Percentiles rank a stretch among this genome's conserved stretches.
Evolutionary conservation across 2,113 vertebrate genomes (phyloP).

Genomic region (Stegostoma tigrinum): DNA sequence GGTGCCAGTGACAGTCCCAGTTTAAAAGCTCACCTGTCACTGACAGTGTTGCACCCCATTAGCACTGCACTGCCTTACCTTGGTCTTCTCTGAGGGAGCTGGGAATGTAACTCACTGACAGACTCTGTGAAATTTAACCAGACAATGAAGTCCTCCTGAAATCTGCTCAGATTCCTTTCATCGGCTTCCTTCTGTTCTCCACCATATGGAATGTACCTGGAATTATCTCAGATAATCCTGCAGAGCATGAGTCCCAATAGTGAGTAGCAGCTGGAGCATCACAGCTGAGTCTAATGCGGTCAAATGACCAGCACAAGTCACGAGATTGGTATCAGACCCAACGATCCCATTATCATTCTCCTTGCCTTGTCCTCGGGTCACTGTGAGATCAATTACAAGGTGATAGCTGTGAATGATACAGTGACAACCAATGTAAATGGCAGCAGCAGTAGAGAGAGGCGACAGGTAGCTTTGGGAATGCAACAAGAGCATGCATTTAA

Average conservation of each 20-base stretch:
- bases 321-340: not conserved
- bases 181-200: no score
- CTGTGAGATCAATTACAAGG: no score
- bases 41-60: not conserved
- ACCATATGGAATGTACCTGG: no score
- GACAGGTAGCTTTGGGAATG: not conserved
- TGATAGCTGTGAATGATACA: not conserved
- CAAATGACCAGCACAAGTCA: not conserved
- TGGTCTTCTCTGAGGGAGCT: no score
- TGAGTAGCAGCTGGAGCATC: not conserved
- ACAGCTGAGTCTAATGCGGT: not conserved
- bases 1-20: not conserved
- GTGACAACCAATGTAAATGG: no score
- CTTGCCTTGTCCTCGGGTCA: not conserved
- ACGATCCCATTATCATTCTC: not conserved
- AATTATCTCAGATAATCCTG: not conserved
- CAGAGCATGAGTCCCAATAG: not conserved
- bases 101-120: not conserved
- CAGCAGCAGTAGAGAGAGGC: not conserved
- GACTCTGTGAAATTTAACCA: not conserved
- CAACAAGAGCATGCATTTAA: no score
- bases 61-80: not conserved
- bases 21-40: not conserved
- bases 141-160: not conserved
- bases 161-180: not conserved